Conservation (phyloP, 2,113 vertebrate genomes). For the Silurus meridionalis region DNA sequence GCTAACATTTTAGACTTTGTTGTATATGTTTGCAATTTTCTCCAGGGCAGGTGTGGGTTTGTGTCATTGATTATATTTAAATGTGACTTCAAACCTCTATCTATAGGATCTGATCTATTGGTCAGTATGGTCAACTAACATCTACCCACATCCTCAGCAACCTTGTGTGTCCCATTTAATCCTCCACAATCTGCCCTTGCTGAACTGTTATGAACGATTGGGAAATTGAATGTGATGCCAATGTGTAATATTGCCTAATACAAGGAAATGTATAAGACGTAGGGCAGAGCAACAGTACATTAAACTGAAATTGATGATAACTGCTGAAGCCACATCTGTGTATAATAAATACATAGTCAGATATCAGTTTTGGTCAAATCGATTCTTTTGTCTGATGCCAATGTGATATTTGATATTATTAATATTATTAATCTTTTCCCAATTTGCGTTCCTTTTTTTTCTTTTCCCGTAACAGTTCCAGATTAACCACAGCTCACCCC, state of each 20-base stretch:
- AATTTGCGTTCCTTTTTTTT: slow-evolving; percentile 12
- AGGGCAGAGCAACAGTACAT: not conserved
- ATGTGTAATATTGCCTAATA: not conserved
- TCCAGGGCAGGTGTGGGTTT: not conserved
- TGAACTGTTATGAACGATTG: not conserved
- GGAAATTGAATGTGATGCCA: not conserved
- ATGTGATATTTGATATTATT: not conserved
- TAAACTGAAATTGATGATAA: not conserved
- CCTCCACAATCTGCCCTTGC: not conserved
- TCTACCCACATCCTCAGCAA: not conserved
- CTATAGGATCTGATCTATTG: not conserved
- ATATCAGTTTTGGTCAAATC: not conserved
- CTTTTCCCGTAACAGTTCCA: not conserved
- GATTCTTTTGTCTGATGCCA: not conserved
- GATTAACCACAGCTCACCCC: slow-evolving; percentile 52
- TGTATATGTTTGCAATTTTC: not conserved
- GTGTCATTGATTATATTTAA: not conserved
- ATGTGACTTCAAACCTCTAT: not conserved
- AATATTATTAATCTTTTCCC: not conserved
- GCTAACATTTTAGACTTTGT: not conserved
- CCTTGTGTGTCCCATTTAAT: not conserved
- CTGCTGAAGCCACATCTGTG: not conserved
- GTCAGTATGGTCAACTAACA: slow-evolving; percentile 10
- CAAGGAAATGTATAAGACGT: not conserved
- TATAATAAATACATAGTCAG: not conserved